Conservation (phyloP, 2,797 vertebrate genomes). For the Echeneis naucrates region DNA sequence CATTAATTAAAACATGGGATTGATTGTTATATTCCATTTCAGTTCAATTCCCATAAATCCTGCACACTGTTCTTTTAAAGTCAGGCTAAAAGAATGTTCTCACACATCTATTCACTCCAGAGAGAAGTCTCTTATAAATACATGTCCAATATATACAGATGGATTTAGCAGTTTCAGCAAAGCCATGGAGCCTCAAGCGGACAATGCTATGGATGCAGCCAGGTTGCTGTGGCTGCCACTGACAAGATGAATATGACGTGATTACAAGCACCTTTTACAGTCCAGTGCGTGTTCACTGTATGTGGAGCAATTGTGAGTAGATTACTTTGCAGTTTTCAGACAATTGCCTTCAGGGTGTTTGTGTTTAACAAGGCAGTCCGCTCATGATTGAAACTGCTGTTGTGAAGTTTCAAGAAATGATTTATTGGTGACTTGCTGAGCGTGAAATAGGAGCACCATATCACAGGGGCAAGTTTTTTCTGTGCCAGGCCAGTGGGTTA, state of each 20-base stretch:
- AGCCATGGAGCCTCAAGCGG: constrained; percentile 6
- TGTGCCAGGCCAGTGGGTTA: not conserved
- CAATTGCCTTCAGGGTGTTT: constrained; percentile 12
- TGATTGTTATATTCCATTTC: not conserved
- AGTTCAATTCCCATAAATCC: not conserved
- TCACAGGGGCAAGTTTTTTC: not conserved
- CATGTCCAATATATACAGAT: not conserved
- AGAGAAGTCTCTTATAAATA: constrained; percentile 1
- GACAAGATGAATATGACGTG: constrained; percentile 21
- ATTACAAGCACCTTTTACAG: constrained; percentile 27
- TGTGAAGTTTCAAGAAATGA: constrained; percentile 20
- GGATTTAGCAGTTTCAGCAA: constrained; percentile 5
- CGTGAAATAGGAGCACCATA: constrained; percentile 19
- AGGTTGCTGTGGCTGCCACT: constrained; percentile 39
- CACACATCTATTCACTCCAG: not conserved
- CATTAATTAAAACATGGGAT: too few species aligned
- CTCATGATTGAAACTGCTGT: constrained; percentile 27
- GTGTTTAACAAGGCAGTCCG: not conserved
- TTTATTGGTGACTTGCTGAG: constrained; percentile 21
- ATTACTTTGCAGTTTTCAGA: constrained; percentile 5
- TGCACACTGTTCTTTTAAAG: not conserved
- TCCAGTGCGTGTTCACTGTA: not conserved
- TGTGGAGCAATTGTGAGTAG: constrained; percentile 18
- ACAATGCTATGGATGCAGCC: not conserved
- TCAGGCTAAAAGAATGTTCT: not conserved